A percentile compares a stretch with the other conserved stretches of the same genome.
These are phyloP conservation scores for Flexamia atlantica DNA, from an alignment of 2,888 invertebrate genomes.

Conservation along the genomic window DNA sequence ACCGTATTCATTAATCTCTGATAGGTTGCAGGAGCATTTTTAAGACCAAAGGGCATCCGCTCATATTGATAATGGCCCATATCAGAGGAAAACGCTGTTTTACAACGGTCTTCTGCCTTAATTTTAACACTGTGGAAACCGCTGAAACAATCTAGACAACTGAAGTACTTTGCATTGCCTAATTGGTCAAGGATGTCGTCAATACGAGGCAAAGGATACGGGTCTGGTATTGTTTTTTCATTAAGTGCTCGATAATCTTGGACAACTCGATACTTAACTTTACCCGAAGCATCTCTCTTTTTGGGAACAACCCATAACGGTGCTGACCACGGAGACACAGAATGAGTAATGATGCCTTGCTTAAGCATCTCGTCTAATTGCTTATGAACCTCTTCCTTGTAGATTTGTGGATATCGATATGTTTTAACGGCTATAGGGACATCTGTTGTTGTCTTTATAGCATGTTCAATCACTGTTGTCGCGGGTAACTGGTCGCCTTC, in stretches of 20 bases:
- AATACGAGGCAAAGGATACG: slow-evolving; percentile 37
- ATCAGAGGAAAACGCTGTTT: slow-evolving; percentile 72
- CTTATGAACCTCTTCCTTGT: slow-evolving; percentile 70
- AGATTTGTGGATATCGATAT: slow-evolving; percentile 70
- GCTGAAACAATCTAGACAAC: slow-evolving; percentile 60
- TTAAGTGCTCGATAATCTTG: slow-evolving; percentile 39
- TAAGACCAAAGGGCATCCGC: slow-evolving; percentile 72
- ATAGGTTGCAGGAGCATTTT: slow-evolving; percentile 71
- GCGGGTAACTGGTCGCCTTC: slow-evolving; percentile 68
- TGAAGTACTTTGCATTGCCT: slow-evolving; percentile 15
- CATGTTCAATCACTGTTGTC: slow-evolving; percentile 70
- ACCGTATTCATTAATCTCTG: slow-evolving; percentile 71
- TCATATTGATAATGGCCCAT: slow-evolving; percentile 71
- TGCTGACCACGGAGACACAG: slow-evolving; percentile 72
- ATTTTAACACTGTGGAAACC: slow-evolving; percentile 66
- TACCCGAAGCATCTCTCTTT: slow-evolving; percentile 66
- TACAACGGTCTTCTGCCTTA: slow-evolving; percentile 68
- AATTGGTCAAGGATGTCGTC: slow-evolving; percentile 31
- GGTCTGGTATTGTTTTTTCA: slow-evolving; percentile 13
- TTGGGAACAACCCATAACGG: slow-evolving; percentile 73
- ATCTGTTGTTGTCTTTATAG: slow-evolving; percentile 70
- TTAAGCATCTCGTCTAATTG: slow-evolving; percentile 65
- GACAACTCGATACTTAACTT: not conserved
- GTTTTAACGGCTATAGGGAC: slow-evolving; percentile 69
- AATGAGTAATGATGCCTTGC: slow-evolving; percentile 72